These are phyloP conservation scores for Chrysolina oricalcia DNA, from an alignment of 2,888 invertebrate species.

Conservation along the genomic window DNA sequence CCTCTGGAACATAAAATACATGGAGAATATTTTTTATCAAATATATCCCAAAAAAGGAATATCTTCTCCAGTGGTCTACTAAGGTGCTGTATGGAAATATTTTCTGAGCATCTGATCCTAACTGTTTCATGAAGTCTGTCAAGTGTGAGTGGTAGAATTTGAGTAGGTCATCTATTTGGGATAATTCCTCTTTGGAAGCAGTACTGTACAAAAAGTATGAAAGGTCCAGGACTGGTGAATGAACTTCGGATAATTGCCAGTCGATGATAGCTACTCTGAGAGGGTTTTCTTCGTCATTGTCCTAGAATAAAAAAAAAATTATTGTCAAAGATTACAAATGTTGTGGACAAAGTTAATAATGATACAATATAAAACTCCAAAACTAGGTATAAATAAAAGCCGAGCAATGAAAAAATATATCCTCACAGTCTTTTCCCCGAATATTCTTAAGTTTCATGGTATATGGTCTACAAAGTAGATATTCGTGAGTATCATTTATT, in stretches of 20 bases:
- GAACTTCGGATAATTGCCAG: slow-evolving; percentile 37
- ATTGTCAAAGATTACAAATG: too few species aligned
- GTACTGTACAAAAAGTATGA: slow-evolving; percentile 32
- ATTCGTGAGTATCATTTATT: too few species aligned
- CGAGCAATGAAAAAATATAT: too few species aligned
- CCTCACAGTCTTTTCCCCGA: too few species aligned
- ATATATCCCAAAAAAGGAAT: slow-evolving; percentile 30
- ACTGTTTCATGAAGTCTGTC: too few species aligned
- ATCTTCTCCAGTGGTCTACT: slow-evolving; percentile 36
- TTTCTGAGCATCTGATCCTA: background rate
- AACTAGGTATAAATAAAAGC: too few species aligned
- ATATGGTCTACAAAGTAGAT: too few species aligned
- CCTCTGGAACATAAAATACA: background rate
- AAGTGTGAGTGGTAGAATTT: too few species aligned
- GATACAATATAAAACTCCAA: too few species aligned
- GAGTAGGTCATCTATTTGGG: slow-evolving; percentile 20
- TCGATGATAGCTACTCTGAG: slow-evolving; percentile 35
- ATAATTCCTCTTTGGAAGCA: slow-evolving; percentile 23
- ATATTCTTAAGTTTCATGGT: too few species aligned
- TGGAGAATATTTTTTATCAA: background rate
- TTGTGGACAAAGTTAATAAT: too few species aligned
- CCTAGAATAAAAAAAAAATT: too few species aligned
- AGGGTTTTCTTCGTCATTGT: background rate
- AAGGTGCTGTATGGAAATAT: slow-evolving; percentile 27
- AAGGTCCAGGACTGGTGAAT: slow-evolving; percentile 37